Base-by-base conservation (phyloP, 2,888 invertebrate species). In the Patella ulyssiponensis region DNA sequence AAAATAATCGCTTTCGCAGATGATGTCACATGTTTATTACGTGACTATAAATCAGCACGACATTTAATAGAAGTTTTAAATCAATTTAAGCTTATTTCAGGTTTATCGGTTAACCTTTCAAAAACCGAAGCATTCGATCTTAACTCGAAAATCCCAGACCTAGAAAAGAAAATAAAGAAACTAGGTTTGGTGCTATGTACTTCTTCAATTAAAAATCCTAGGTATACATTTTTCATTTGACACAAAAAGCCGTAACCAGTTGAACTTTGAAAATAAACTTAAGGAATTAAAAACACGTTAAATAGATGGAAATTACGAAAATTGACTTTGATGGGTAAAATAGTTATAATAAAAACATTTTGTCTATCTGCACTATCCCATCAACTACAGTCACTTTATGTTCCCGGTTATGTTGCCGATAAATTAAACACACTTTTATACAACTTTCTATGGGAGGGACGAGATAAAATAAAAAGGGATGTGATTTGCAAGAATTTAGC, bases 71-170 rank as follows among this genome's bases (percentile, higher is more conserved):
- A 64, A 20, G 64, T 64, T 20, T 20, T 64, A 23, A 64, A 64
- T 20, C 64, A 64, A 64, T 20, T 64, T 64, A 20, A 64, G 4
- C 23, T 64, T 11, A 64, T 23, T 64, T 64, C 23, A 20, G 64
- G 64, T 20, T 14, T 64, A 20, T 64, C 64, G 23, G 23, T 64
- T 12, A 64, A 64, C 23, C 20, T 64, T n/a, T 20, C 2, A 64
- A 64, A 64, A 64, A 64, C 64, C n/a, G n/a, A 64, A 64, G 64
- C 64, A 64, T 64, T 20, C 23, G 23, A 64, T 64, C 64, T 64
- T 20, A 64, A 64, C 23, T 20, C 20, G 9, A 64, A 64, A 20
- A 20, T 7, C 23, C 9, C n/a, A n/a, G 23, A 20, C 23, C 7
- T 64, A 15, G n/a, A n/a, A 64, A 15, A 64, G 23, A 11, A 20